Base-by-base conservation (phyloP, 2,797 vertebrate species). In the Rhadinocentrus ornatus region DNA sequence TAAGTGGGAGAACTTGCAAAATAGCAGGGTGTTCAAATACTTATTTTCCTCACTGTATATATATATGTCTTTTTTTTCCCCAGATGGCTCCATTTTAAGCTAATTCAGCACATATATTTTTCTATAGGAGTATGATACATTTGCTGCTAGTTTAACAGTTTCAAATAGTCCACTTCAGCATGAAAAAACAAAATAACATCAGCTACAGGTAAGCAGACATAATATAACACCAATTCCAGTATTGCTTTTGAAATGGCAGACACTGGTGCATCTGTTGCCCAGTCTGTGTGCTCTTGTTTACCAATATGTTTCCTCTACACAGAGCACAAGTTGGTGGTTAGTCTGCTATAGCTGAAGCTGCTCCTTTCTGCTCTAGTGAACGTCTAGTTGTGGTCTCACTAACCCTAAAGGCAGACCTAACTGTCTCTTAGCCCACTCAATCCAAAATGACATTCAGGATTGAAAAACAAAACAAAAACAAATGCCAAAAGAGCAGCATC, bases 241-340 rank as follows among this genome's bases (percentile, higher is more conserved):
- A 80, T 84, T 89, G 85, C 82, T 81, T 89, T 71, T 62, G 70
- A 85, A 80, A 69, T 62, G 62, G 56, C 62, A 74, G 66, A 84
- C 26, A 80, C 34, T 18, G 31, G 60, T 60, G 64, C 67, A 73
- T 73, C 46, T 80, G 50, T 66, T 66, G 73, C 73, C 61, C 63
- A 55, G 52, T 79, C 34, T 65, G 66, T 89, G 81, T 87, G 85
- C 82, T 89, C 77, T 80, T 77, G 46, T 64, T 83, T 75, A 67
- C 62, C 35, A 10, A 74, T 73, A 65, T 0, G 34, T 54, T 74
- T 71, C 12, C 62, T 59, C 39, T 56, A 26, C 31, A 22, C 3
- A 8, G 50, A 68, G 56, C 66, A 77, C 59, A 69, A 63, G 35
- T 70, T 50, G 69, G 6, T 22, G 35, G 44, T 70, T 24, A 16